Evolutionary conservation across 2,888 invertebrate species (phyloP).

Genomic region (Parnassius smintheus): DNA sequence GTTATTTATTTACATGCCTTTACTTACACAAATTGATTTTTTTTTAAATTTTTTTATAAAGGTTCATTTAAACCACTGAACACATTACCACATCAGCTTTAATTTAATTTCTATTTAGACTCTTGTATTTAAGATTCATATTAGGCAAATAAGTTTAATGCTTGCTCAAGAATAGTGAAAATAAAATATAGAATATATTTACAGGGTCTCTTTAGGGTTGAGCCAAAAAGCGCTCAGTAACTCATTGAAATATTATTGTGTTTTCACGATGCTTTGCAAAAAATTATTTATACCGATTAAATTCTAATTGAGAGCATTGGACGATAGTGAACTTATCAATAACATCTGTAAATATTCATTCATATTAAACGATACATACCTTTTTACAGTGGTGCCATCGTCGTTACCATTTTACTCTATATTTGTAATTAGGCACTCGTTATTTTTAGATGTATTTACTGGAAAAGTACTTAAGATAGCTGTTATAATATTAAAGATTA

Average conservation of each 20-base stretch:
- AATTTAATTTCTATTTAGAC: slow-evolving; percentile 40
- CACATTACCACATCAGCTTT: slow-evolving; percentile 62
- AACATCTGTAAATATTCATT: slow-evolving; percentile 14
- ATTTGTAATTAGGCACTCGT: slow-evolving; percentile 29
- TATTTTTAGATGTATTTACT: slow-evolving; percentile 50
- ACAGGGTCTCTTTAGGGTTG: slow-evolving; percentile 49
- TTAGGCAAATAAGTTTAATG: slow-evolving; percentile 33
- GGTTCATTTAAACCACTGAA: slow-evolving; percentile 32
- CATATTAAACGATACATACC: slow-evolving; percentile 12
- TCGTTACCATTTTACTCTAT: slow-evolving; percentile 64
- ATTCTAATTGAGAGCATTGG: too few species aligned
- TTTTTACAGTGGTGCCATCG: slow-evolving; percentile 64
- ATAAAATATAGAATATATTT: slow-evolving; percentile 32
- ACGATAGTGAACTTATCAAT: too few species aligned
- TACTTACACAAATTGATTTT: too few species aligned
- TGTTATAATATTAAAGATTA: slow-evolving; percentile 31
- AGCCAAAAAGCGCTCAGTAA: slow-evolving; percentile 30
- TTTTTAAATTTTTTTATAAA: neutral
- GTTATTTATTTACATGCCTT: too few species aligned
- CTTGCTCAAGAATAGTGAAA: slow-evolving; percentile 55
- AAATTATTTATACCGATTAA: too few species aligned
- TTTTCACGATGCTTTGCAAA: neutral
- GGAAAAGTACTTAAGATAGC: slow-evolving; percentile 38
- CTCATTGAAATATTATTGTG: slow-evolving; percentile 32
- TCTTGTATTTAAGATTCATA: slow-evolving; percentile 25